Evolutionary conservation across 2,797 vertebrate species (phyloP).

Genomic region (Tokudaia muenninki): DNA sequence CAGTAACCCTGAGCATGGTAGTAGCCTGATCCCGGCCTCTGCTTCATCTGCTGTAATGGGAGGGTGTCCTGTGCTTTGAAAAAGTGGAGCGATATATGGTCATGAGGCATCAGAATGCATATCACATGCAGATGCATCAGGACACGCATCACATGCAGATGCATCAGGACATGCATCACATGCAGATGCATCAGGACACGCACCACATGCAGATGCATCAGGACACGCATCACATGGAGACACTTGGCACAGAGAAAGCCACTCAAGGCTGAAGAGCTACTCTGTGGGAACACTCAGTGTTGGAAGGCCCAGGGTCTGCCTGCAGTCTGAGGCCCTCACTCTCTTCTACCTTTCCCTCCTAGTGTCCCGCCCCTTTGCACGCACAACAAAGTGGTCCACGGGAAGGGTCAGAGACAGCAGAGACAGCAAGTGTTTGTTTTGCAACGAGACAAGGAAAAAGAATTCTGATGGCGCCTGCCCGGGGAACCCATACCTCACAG

Average conservation of each 20-base stretch:
- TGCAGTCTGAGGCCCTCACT: background rate
- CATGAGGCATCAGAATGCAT: background rate
- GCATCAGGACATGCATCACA: background rate
- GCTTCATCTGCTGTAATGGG: background rate
- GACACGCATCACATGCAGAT: background rate
- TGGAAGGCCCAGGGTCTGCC: background rate
- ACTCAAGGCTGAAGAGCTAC: background rate
- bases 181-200: background rate
- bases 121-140: background rate
- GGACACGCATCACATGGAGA: background rate
- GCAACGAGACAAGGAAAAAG: background rate
- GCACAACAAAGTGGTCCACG: background rate
- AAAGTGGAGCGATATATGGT: background rate
- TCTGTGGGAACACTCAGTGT: background rate
- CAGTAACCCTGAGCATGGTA: background rate
- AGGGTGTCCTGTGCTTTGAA: background rate
- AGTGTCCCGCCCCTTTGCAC: rapidly evolving
- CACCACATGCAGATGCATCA: background rate
- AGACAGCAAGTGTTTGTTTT: background rate
- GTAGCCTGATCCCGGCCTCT: background rate
- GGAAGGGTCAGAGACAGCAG: background rate
- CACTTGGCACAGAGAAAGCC: background rate
- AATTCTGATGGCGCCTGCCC: too few relatives aligned
- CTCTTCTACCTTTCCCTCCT: background rate
- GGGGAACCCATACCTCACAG: background rate